A percentile compares a stretch with the other conserved stretches of the same genome.
These are phyloP conservation scores for Aleiodes testaceus DNA, from an alignment of 2,888 invertebrate genomes.

Conservation along the genomic window DNA sequence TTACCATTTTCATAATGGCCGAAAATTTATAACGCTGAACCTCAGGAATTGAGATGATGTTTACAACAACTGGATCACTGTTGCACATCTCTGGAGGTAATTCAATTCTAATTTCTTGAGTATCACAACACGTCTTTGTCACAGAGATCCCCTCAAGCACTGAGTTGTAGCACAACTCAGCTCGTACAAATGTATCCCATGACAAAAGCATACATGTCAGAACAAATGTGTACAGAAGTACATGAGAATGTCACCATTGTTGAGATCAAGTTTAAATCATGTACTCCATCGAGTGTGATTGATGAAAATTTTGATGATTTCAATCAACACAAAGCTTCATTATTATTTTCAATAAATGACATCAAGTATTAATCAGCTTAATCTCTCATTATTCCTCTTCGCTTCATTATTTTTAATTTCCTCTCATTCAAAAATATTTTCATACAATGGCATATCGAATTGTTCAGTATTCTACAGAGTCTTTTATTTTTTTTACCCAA, in stretches of 20 bases:
- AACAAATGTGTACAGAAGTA: slow-evolving; percentile 22
- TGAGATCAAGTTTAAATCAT: neutral
- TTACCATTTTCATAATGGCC: slow-evolving; percentile 11
- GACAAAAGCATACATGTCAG: slow-evolving; percentile 20
- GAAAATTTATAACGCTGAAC: slow-evolving; percentile 1
- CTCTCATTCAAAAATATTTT: neutral
- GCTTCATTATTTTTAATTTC: neutral
- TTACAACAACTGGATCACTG: slow-evolving; percentile 9
- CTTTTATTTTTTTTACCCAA: slow-evolving; percentile 3
- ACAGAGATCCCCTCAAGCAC: slow-evolving; percentile 8
- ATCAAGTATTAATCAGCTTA: slow-evolving; percentile 25
- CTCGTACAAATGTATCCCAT: slow-evolving; percentile 31
- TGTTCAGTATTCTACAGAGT: neutral
- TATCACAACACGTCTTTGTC: slow-evolving; percentile 15
- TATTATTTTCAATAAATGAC: slow-evolving; percentile 54
- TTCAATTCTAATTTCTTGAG: slow-evolving; percentile 31
- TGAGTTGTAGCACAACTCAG: neutral
- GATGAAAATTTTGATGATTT: slow-evolving; percentile 24
- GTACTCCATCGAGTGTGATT: neutral
- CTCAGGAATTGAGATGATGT: slow-evolving; percentile 31
- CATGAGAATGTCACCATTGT: slow-evolving; percentile 1
- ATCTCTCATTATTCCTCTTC: neutral
- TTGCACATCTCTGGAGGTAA: slow-evolving; percentile 14
- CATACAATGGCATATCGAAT: slow-evolving; percentile 7
- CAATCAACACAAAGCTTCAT: slow-evolving; percentile 46